Evolutionary conservation across 2,113 vertebrate species (phyloP).

Genomic region (Vidua chalybeata): DNA sequence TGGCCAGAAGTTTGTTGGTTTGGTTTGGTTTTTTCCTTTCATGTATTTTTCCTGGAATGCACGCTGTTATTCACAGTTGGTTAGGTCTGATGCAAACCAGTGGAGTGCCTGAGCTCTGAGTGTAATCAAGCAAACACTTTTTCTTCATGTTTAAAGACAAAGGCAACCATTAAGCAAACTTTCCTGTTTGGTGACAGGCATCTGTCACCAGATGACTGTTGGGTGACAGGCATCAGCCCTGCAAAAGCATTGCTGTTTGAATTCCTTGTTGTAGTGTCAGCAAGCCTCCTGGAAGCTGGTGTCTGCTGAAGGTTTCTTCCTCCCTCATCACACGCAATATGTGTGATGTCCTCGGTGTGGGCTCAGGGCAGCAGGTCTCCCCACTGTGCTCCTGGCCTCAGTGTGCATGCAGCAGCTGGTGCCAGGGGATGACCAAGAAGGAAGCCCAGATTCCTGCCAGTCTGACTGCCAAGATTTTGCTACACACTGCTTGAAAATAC

Average conservation of each 20-base stretch:
- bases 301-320: not conserved
- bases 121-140: not conserved
- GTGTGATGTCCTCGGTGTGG: accelerated
- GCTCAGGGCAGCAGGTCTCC: not conserved
- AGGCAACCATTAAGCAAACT: not conserved
- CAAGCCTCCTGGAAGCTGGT: not conserved
- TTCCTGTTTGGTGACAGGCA: not conserved
- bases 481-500: not conserved
- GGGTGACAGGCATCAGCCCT: not conserved
- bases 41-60: not conserved
- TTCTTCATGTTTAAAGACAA: not conserved
- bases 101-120: not conserved
- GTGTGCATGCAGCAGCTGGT: accelerated
- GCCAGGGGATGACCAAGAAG: not conserved
- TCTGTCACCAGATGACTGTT: not conserved
- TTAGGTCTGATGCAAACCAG: not conserved
- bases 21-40: not conserved
- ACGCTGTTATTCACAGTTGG: not conserved
- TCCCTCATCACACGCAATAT: accelerated
- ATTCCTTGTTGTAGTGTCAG: accelerated
- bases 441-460: not conserved
- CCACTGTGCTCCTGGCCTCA: not conserved
- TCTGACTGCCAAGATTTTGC: accelerated
- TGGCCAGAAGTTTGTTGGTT: not conserved
- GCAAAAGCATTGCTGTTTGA: not conserved